Evolutionary conservation across 2,113 vertebrate genomes (phyloP).

Genomic region (Oriolus oriolus): DNA sequence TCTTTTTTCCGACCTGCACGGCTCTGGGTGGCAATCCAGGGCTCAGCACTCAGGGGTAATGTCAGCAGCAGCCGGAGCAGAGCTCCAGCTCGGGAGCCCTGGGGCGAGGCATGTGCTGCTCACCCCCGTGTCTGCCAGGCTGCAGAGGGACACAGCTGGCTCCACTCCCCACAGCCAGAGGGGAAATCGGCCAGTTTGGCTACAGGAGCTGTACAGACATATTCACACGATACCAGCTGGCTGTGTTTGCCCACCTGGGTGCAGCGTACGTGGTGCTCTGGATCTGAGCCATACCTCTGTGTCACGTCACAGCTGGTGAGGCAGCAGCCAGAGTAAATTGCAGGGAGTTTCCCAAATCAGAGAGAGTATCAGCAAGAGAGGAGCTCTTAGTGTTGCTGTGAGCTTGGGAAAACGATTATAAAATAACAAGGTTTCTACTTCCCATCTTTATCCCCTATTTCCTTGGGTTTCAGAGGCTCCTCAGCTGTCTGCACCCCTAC

Average conservation of each 20-base stretch:
- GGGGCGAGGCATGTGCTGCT: background rate
- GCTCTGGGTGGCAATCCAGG: background rate
- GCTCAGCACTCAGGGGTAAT: background rate
- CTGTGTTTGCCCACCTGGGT: rapidly evolving
- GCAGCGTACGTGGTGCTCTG: background rate
- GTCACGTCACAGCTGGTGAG: background rate
- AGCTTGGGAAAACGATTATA: background rate
- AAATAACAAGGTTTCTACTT: background rate
- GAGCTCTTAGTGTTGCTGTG: background rate
- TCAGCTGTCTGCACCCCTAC: background rate
- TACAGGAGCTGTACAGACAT: background rate
- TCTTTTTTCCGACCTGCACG: background rate
- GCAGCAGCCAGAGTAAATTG: background rate
- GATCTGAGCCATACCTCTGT: background rate
- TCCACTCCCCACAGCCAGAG: background rate
- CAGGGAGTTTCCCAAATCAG: background rate
- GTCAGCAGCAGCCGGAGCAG: background rate
- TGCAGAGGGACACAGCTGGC: background rate
- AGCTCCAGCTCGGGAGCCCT: rapidly evolving
- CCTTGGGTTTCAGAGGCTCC: background rate
- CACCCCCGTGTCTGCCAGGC: rapidly evolving
- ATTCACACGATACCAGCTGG: background rate
- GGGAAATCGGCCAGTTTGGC: rapidly evolving
- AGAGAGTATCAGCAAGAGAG: background rate
- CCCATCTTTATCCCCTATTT: background rate